Evolutionary conservation across 2,113 vertebrate species (phyloP), one percentile per base, ranked within the genome.

Genomic region (Tautogolabrus adspersus): DNA sequence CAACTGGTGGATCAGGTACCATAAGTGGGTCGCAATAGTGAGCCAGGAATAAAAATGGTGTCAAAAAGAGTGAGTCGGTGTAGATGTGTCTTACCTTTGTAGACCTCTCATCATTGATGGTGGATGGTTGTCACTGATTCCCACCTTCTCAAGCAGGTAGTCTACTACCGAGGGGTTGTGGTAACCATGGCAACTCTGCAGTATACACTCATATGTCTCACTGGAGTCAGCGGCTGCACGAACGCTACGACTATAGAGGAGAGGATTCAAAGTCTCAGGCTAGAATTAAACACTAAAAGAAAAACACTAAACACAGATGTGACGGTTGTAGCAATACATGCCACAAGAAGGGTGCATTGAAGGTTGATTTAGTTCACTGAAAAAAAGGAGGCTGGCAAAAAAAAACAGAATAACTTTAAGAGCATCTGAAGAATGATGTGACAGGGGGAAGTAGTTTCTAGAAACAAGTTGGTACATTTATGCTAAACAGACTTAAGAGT

Each of bases 61-160:
- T 26, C 26, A 34, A 34, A 34, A 34, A 6, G 30, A 26, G 26
- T 26, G 4, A 34, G 6, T 34, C 30, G 0, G 30, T 34, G 30
- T 6, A 34, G 30, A 6, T 21, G 8, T 21, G 49, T 34, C 23
- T n/a, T 94, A 99, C 98, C 97, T 98, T 84, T 99, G 98, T 22
- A 99, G 94, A 66, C 97, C 97, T 91, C 98, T 95, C 96, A 99
- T 96, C 92, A 99, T 93, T 8, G 98, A 98, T 0, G 97, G 96
- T n/a, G 98, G 97, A 64, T 95, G 95, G 70, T 93, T 91, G 84
- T 99, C 98, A 79, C 95, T 96, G 59, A 99, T 90, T 79, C 96
- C 97, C 77, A 97, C 94, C 88, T 97, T 97, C 79, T 94, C 94
- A 68, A 97, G 90, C 81, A 98, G 94, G 88, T 94, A 96, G 75